Conservation (phyloP, 2,113 vertebrate genomes). For the Xenopus borealis region DNA sequence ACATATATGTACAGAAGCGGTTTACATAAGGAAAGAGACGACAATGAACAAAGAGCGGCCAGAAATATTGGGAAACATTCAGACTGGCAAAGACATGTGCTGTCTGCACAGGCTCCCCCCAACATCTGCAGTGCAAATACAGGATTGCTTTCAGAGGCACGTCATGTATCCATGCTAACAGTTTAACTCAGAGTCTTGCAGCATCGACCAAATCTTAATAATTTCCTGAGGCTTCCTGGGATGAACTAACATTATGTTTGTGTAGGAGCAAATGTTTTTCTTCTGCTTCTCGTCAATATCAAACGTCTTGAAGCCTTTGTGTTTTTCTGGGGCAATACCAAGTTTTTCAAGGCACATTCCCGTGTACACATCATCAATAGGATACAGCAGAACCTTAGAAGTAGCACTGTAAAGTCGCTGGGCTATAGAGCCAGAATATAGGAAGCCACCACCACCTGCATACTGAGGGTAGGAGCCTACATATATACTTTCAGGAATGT, state of each 20-base stretch:
- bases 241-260: constrained; percentile 85
- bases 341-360: constrained; percentile 93
- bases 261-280: constrained; percentile 75
- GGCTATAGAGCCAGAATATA: constrained; percentile 80
- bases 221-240: constrained; percentile 88
- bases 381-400: constrained; percentile 73
- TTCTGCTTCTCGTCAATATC: constrained; percentile 81
- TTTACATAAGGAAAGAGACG: background rate
- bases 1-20: background rate
- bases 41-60: background rate
- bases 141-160: constrained; percentile 1
- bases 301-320: constrained; percentile 86
- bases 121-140: constrained; percentile 32
- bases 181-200: constrained; percentile 71
- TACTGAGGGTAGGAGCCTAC: constrained; percentile 79
- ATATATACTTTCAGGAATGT: constrained; percentile 86
- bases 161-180: constrained; percentile 58
- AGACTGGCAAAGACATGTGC: constrained; percentile 9
- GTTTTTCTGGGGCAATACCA: constrained; percentile 81
- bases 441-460: constrained; percentile 82
- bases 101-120: constrained; percentile 9
- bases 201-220: constrained; percentile 80
- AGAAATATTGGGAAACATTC: constrained; percentile 28
- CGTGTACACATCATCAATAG: constrained; percentile 91
- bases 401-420: constrained; percentile 70